Conservation (phyloP, 2,888 invertebrate genomes). For the Amphipyra berbera region DNA sequence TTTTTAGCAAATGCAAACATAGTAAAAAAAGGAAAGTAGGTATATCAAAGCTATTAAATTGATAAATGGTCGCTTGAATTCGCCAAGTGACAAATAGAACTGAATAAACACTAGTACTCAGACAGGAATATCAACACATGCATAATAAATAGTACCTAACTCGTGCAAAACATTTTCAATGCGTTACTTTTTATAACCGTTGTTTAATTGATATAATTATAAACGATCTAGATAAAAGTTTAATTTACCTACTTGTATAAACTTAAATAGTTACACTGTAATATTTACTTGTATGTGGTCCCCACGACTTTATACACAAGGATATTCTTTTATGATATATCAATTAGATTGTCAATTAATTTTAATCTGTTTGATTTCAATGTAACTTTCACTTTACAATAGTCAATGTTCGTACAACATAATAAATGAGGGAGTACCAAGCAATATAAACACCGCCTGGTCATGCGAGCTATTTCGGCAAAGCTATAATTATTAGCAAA, state of each 20-base stretch:
- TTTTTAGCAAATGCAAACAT: conserved; percentile 10
- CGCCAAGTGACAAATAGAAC: conserved; percentile 18
- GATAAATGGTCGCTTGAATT: not conserved
- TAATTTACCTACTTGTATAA: too few species aligned
- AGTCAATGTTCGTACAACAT: too few species aligned
- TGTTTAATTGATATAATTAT: conserved; percentile 6
- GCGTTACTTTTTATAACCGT: conserved; percentile 21
- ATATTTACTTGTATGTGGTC: too few species aligned
- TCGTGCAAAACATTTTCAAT: conserved; percentile 19
- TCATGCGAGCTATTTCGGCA: not conserved
- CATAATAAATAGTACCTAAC: conserved; percentile 33
- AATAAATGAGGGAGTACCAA: not conserved
- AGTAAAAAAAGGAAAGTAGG: not conserved
- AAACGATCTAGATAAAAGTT: too few species aligned
- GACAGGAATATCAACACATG: conserved; percentile 27
- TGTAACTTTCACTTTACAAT: too few species aligned
- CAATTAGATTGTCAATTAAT: too few species aligned
- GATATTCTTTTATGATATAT: too few species aligned
- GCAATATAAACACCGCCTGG: conserved; percentile 15
- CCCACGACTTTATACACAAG: not conserved
- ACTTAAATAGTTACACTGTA: too few species aligned
- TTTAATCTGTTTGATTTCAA: too few species aligned
- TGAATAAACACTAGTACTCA: conserved; percentile 7
- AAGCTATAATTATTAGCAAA: conserved; percentile 20
- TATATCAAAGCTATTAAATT: not conserved